Base-by-base conservation (phyloP, 2,797 vertebrate species). In the Karalla daura region DNA sequence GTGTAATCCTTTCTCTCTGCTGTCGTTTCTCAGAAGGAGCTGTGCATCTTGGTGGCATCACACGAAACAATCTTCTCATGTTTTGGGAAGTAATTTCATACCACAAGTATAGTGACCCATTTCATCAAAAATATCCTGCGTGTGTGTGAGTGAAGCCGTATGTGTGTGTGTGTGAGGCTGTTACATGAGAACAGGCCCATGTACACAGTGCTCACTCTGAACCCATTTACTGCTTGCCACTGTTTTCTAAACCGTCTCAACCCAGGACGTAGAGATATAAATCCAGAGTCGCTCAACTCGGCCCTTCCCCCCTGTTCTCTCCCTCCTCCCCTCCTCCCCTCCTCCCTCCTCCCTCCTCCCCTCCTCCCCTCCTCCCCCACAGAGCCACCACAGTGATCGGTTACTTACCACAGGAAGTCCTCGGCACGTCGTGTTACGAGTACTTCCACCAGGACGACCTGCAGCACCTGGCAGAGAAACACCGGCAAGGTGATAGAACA, bases 371-470 rank as follows among this genome's bases (percentile, higher is more conserved):
- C 10, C 44, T 4, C 13, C 3, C 32, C 32, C 23, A 35, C 73
- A 98, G 98, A 91, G 96, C 97, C 63, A 98, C 97, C 4, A 94
- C 95, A 14, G 91, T 99, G 80, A 94, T 97, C 53, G 97, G 96
- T 27, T 99, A 98, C 80, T 88, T 99, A 91, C 98, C 98, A 37
- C 98, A 99, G 84, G 98, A 99, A 80, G 93, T 99, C 74, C 93
- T 99, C 69, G 97, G 98, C 70, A 98, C 97, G 2, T 99, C 97
- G 0, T 98, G 96, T 89, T 99, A 99, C 0, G 98, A 99, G 64
- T 99, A 98, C 92, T 99, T 98, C 88, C 97, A 99, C 85, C 98
- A 98, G 91, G 96, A 98, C 18, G 96, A 99, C 89, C 95, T 99
- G 78, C 94, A 92, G 77, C 96, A 97, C 56, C 95, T 99, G 0